Conservation (phyloP, 2,797 vertebrate genomes). For the Onychomys arenicola region DNA sequence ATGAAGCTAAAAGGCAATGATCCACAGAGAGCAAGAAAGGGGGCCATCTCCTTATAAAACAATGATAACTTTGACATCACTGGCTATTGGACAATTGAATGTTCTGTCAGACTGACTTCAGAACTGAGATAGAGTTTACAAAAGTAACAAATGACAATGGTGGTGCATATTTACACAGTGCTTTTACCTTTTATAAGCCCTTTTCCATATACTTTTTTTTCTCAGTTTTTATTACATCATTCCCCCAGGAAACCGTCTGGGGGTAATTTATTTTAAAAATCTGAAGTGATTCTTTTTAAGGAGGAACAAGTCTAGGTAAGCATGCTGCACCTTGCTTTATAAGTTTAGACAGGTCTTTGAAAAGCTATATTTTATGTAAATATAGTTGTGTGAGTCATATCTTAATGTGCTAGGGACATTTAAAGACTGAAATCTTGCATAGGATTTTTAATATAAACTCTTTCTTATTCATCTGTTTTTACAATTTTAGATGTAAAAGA, state of each 20-base stretch:
- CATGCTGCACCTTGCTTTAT: neutral
- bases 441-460: slow-evolving; percentile 24
- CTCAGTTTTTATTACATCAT: slow-evolving; percentile 30
- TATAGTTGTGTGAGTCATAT: neutral
- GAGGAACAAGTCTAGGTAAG: neutral
- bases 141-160: neutral
- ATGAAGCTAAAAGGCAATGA: slow-evolving; percentile 28
- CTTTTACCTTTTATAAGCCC: neutral
- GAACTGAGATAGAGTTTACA: neutral
- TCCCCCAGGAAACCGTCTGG: slow-evolving; percentile 45
- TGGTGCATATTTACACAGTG: neutral
- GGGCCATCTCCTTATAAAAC: slow-evolving; percentile 31
- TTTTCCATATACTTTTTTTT: neutral
- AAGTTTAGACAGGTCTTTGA: slow-evolving; percentile 4
- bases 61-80: neutral
- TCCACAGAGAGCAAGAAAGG: neutral
- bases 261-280: slow-evolving; percentile 37
- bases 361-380: slow-evolving; percentile 27
- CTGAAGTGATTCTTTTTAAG: neutral
- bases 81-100: neutral
- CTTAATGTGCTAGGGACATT: slow-evolving; percentile 1
- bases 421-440: slow-evolving; percentile 14
- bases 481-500: slow-evolving; percentile 44
- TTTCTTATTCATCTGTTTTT: neutral
- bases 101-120: slow-evolving; percentile 10